Evolutionary conservation across 2,113 vertebrate genomes (phyloP).

Genomic region (Atractosteus spatula): DNA sequence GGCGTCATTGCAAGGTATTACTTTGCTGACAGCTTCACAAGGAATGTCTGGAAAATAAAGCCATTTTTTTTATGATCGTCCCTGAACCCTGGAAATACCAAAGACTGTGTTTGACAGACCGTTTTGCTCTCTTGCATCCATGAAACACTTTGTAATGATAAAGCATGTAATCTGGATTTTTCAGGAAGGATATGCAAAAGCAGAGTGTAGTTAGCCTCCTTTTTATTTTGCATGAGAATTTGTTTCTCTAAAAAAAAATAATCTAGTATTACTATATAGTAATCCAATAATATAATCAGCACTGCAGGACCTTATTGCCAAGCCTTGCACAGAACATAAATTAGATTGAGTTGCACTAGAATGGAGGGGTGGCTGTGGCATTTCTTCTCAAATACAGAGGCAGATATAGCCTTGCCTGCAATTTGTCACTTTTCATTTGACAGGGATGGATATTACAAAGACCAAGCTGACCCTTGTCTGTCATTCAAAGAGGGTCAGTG

Average conservation of each 20-base stretch:
- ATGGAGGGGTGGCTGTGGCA: background rate
- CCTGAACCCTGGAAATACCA: background rate
- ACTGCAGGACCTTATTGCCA: background rate
- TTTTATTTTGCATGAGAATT: background rate
- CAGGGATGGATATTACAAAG: no score
- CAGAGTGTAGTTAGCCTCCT: background rate
- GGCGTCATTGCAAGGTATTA: background rate
- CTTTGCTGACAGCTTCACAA: conserved; percentile 7
- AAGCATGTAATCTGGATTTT: no score
- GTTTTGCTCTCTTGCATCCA: no score
- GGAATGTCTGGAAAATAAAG: background rate
- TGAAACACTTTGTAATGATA: no score
- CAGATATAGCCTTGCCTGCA: no score
- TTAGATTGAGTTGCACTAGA: background rate
- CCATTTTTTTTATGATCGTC: background rate
- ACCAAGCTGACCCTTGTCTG: no score
- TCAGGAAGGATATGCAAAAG: background rate
- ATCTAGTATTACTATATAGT: background rate
- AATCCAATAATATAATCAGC: conserved; percentile 3
- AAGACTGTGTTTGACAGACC: background rate
- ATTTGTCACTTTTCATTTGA: no score
- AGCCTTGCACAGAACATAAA: background rate
- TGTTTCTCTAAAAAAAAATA: background rate
- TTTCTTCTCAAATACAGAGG: no score
- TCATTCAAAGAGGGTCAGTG: no score